Evolutionary conservation across 2,888 invertebrate species (phyloP).

Genomic region (Megastigmus dorsalis): DNA sequence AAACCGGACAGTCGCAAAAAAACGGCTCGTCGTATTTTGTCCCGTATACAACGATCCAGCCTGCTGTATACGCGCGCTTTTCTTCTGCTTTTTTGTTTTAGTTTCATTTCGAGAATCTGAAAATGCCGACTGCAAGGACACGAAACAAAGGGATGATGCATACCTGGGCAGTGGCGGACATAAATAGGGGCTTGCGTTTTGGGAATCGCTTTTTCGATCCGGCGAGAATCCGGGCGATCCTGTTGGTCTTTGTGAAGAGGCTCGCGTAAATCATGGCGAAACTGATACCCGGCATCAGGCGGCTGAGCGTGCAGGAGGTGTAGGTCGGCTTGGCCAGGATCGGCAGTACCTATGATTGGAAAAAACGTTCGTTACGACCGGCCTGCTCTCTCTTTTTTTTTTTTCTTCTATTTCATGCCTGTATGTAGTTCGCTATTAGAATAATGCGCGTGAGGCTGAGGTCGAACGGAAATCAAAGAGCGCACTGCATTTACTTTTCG

Average conservation of each 20-base stretch:
- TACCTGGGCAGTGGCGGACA: conserved; percentile 79
- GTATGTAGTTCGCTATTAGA: no score
- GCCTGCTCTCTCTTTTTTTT: neutral
- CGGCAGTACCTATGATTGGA: conserved; percentile 74
- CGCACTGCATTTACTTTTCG: no score
- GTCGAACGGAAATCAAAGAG: no score
- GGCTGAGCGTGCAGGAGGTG: conserved; percentile 77
- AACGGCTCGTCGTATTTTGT: no score
- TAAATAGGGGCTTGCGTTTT: conserved; percentile 81
- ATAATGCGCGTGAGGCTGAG: no score
- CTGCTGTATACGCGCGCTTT: no score
- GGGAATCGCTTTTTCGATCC: conserved; percentile 84
- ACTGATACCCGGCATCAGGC: conserved; percentile 79
- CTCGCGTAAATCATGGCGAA: conserved; percentile 86
- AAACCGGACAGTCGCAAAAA: no score
- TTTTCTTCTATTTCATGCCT: neutral
- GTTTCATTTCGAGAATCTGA: no score
- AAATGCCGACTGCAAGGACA: no score
- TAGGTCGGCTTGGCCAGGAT: conserved; percentile 80
- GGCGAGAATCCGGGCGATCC: conserved; percentile 84
- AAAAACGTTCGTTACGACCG: neutral
- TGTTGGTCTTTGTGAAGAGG: conserved; percentile 85
- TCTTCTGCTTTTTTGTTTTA: no score
- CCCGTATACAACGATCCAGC: no score
- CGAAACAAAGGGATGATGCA: neutral